Evolutionary conservation across 2,888 invertebrate genomes (phyloP).

Genomic region (Brachypterus glaber): DNA sequence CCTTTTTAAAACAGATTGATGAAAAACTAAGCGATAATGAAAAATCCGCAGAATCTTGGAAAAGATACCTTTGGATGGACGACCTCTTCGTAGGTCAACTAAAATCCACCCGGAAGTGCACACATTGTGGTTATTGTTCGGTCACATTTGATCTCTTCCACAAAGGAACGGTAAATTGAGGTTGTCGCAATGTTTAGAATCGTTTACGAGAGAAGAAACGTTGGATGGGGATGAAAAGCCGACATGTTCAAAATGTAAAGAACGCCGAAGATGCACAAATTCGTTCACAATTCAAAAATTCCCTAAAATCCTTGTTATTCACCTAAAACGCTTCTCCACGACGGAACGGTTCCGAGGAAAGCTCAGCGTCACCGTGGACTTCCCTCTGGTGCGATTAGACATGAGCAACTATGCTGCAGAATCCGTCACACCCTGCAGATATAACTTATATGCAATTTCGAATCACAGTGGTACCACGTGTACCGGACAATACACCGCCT

Average conservation of each 20-base stretch:
- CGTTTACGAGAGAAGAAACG: too few relatives aligned
- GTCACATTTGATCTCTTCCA: too few relatives aligned
- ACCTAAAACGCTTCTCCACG: conserved; percentile 83
- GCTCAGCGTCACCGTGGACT: conserved; percentile 77
- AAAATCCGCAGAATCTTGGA: too few relatives aligned
- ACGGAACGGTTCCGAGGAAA: conserved; percentile 84
- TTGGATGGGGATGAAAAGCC: too few relatives aligned
- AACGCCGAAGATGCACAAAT: conserved; percentile 83
- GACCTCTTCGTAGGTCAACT: too few relatives aligned
- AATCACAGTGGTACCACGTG: conserved; percentile 89
- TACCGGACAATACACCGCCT: conserved; percentile 93
- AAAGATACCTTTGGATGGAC: too few relatives aligned
- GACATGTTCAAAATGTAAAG: conserved; percentile 90
- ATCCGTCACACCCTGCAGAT: conserved; percentile 49
- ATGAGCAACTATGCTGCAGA: conserved; percentile 67
- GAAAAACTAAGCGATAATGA: too few relatives aligned
- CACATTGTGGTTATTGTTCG: too few relatives aligned
- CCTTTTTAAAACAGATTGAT: too few relatives aligned
- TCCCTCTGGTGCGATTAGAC: conserved; percentile 75
- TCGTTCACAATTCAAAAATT: conserved; percentile 91
- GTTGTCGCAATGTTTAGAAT: too few relatives aligned
- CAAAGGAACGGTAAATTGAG: too few relatives aligned
- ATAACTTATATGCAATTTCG: conserved; percentile 84
- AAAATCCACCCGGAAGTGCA: too few relatives aligned
- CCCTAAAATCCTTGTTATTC: conserved; percentile 85